Base-by-base conservation (phyloP, 2,888 invertebrate genomes). In the Aphodius sticticus region DNA sequence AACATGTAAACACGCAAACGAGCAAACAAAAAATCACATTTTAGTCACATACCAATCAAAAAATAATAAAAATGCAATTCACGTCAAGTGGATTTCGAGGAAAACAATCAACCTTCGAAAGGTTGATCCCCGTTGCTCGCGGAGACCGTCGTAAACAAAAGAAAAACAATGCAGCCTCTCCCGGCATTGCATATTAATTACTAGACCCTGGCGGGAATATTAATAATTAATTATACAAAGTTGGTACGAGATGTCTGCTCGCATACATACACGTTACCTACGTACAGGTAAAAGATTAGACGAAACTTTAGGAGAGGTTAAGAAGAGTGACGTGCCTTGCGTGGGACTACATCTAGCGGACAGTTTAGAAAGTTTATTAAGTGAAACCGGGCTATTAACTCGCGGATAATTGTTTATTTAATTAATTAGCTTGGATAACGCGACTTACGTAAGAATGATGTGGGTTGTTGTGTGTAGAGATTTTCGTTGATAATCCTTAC, bases 211-310 rank as follows among this genome's bases (percentile, higher is more conserved):
- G 9, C 53, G 53, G 53, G 7, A 9, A 53, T 53, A 12, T 53
- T 53, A 53, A 53, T 53, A 53, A 53, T 53, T 53, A 53, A 53
- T 53, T 53, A 53, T 53, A 53, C 53, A 53, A 53, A 53, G 53
- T 53, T 53, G 7, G 53, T 53, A 7, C 53, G 53, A 53, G 53
- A 53, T 53, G 9, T 7, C 53, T 53, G 53, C 53, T 53, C 53
- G 53, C 7, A 53, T 53, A 12, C 7, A 53, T 53, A 53, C 4
- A 53, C 53, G 12, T 7, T 12, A 53, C 12, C 53, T 2, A 53
- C 7, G 53, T 53, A 53, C 9, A 53, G 53, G 53, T 53, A 9
- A 5, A 26, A 26, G 26, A 26, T 26, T 26, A 26, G 26, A 26
- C 26, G 53, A 9, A 9, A 53, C 53, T 53, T 3, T 53, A 53